phyloP scores from a whole-genome alignment of 2,888 invertebrate genomes.

The Melolontha melolontha region DNA sequence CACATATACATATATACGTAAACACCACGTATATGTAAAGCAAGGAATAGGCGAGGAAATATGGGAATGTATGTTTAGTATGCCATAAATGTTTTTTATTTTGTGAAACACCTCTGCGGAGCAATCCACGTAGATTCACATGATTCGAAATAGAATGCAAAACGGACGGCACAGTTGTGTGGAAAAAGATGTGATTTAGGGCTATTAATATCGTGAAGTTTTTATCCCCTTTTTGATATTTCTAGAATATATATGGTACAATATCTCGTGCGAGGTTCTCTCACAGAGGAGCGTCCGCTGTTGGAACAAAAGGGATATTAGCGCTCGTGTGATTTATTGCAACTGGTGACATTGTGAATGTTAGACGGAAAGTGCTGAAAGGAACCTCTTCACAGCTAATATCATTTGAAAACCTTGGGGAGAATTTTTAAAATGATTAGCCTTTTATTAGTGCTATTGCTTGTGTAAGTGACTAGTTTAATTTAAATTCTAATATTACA shows the following conservation, averaged over 20 bases:
- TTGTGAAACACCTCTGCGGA: slow-evolving; percentile 20
- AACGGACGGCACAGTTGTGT: slow-evolving; percentile 18
- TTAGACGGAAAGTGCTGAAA: slow-evolving; percentile 57
- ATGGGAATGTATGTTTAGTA: slow-evolving; percentile 35
- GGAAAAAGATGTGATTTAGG: slow-evolving; percentile 37
- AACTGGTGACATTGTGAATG: slow-evolving; percentile 57
- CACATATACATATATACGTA: slow-evolving; percentile 1
- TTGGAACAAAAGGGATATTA: slow-evolving; percentile 55
- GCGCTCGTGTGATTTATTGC: slow-evolving; percentile 58
- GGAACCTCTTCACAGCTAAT: slow-evolving; percentile 48
- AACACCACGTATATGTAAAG: slow-evolving; percentile 19
- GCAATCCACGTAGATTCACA: background rate
- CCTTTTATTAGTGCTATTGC: background rate
- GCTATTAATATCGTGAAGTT: slow-evolving; percentile 41
- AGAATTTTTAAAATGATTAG: slow-evolving; percentile 11
- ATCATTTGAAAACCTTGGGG: slow-evolving; percentile 43
- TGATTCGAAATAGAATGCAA: slow-evolving; percentile 31
- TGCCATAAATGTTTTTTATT: slow-evolving; percentile 37
- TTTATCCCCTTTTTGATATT: slow-evolving; percentile 43
- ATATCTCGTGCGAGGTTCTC: slow-evolving; percentile 45
- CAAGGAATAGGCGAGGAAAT: slow-evolving; percentile 29
- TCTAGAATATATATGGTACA: slow-evolving; percentile 45
- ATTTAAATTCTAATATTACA: too few relatives aligned
- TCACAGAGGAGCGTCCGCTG: slow-evolving; percentile 43
- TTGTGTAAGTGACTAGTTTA: too few relatives aligned